phyloP scores from a whole-genome alignment of 2,113 vertebrate genomes.

The Prolemur simus region DNA sequence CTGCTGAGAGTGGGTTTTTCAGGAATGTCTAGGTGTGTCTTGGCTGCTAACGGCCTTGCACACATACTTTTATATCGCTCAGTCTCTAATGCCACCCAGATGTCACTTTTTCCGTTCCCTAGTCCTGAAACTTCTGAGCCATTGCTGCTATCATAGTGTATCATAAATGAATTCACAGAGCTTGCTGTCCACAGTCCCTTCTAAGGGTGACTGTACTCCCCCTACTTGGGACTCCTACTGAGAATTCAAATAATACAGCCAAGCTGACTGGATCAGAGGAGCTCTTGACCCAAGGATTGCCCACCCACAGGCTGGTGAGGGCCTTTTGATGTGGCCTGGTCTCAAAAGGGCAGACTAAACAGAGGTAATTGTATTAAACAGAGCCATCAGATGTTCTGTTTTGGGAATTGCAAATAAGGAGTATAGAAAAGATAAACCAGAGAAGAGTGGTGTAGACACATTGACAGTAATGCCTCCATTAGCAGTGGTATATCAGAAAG shows the following conservation, averaged over 20 bases:
- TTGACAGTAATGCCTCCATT: background rate
- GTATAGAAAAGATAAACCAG: slow-evolving; percentile 3
- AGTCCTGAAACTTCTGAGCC: background rate
- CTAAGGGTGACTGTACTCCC: background rate
- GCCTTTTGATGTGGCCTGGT: background rate
- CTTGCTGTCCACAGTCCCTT: background rate
- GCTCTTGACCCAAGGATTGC: background rate
- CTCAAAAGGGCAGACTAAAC: background rate
- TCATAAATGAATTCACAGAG: background rate
- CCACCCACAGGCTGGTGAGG: background rate
- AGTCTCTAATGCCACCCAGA: background rate
- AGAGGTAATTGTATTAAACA: background rate
- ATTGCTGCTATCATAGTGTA: background rate
- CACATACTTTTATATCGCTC: background rate
- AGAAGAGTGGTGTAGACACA: background rate
- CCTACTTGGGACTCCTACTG: background rate
- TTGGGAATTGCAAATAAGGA: background rate
- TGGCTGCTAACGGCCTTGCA: background rate
- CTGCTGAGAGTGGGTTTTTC: slow-evolving; percentile 1
- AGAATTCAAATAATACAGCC: background rate
- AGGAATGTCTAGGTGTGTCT: background rate
- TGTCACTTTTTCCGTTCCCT: background rate
- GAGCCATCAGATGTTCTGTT: background rate
- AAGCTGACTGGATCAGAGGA: background rate
- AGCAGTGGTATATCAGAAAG: background rate